Percentiles rank a stretch among this genome's conserved stretches.
Conservation (phyloP, 2,113 vertebrate species). For the Microcebus tavaratra region DNA sequence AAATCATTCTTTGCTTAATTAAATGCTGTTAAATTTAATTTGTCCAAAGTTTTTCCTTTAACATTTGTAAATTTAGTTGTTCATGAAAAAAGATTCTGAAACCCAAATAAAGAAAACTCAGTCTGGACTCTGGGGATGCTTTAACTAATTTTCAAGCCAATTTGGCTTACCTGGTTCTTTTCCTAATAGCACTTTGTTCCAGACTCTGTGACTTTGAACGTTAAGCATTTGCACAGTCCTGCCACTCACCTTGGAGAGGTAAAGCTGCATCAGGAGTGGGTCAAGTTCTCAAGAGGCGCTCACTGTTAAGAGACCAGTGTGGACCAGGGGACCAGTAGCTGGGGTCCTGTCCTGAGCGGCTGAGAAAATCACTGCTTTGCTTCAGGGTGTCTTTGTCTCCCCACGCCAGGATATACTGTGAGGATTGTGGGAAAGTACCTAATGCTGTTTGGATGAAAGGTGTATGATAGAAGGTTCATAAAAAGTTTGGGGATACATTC, state of each 20-base stretch:
- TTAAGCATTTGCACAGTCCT: neutral
- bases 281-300: neutral
- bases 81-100: neutral
- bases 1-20: neutral
- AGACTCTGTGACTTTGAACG: neutral
- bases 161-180: slow-evolving; percentile 24
- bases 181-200: neutral
- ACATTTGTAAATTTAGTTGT: neutral
- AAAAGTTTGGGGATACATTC: neutral
- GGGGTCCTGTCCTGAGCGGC: neutral
- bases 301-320: neutral
- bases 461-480: neutral
- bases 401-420: neutral
- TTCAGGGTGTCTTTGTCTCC: neutral
- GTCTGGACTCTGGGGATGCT: neutral
- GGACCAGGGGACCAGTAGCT: neutral
- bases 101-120: neutral
- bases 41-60: neutral
- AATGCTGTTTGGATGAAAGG: neutral
- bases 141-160: slow-evolving; percentile 14
- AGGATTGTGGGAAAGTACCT: neutral
- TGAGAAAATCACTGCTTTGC: neutral
- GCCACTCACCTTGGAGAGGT: neutral
- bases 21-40: neutral
- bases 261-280: neutral